phyloP scores from a whole-genome alignment of 2,113 vertebrate genomes.

The Amblyopsis rosae region DNA sequence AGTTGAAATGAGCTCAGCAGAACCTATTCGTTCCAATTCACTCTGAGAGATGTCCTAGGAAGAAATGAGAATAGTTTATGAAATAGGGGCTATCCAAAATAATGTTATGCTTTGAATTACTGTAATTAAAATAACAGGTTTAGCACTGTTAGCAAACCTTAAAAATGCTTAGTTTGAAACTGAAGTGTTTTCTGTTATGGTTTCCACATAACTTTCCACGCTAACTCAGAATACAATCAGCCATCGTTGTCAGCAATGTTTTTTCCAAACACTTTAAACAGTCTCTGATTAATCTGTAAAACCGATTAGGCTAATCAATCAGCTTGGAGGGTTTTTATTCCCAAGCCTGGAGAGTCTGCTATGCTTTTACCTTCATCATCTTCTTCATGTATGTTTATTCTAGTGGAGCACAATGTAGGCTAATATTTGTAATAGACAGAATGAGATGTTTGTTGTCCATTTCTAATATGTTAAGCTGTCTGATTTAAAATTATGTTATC shows the following conservation, averaged over 20 bases:
- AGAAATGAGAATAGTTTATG: background rate
- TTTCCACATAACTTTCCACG: too few relatives aligned
- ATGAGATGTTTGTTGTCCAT: too few relatives aligned
- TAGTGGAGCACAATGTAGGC: conserved; percentile 17
- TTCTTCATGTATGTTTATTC: conserved; percentile 10
- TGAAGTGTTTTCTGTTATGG: conserved; percentile 50
- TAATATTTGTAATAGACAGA: background rate
- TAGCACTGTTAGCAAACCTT: background rate
- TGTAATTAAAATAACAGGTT: background rate
- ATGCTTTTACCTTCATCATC: conserved; percentile 19
- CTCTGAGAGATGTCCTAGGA: background rate
- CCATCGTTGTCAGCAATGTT: conserved; percentile 52
- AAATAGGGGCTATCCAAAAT: background rate
- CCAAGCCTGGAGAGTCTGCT: conserved; percentile 43
- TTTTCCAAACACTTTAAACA: conserved; percentile 22
- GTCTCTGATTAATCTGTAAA: conserved; percentile 69
- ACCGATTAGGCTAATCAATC: conserved; percentile 67
- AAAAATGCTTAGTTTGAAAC: conserved; percentile 10
- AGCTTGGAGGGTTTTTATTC: conserved; percentile 50
- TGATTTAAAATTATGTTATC: too few relatives aligned
- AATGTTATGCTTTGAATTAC: background rate
- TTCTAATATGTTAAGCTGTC: too few relatives aligned
- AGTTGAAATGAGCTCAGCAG: background rate
- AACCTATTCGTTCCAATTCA: background rate
- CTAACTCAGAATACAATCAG: conserved; percentile 65